A percentile compares a stretch with the other conserved stretches of the same genome.
Conservation (phyloP, 1,140 invertebrate species). For the Drosophila asahinai region DNA sequence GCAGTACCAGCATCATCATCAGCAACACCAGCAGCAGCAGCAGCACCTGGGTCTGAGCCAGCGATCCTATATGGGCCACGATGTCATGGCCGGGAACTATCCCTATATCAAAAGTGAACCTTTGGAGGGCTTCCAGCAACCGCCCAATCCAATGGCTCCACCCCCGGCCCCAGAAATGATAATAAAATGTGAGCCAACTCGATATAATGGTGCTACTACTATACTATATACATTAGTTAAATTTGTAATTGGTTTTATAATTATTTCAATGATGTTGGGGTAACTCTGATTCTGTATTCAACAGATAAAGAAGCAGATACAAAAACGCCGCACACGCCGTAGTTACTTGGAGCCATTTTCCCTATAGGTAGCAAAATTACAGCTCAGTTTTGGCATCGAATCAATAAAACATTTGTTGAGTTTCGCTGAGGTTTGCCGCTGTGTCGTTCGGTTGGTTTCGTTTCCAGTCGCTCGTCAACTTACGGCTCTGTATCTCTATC, state of each 20-base stretch:
- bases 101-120: slow-evolving; percentile 75
- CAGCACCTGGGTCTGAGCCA: slow-evolving; percentile 49
- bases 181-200: slow-evolving; percentile 64
- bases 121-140: slow-evolving; percentile 48
- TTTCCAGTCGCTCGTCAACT: slow-evolving; percentile 57
- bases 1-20: slow-evolving; percentile 73
- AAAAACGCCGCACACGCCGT: slow-evolving; percentile 15
- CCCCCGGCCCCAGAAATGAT: slow-evolving; percentile 73
- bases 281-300: neutral
- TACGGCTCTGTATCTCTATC: slow-evolving; percentile 67
- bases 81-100: slow-evolving; percentile 63
- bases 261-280: neutral
- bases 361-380: slow-evolving; percentile 66
- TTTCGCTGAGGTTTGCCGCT: slow-evolving; percentile 70
- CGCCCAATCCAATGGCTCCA: slow-evolving; percentile 64
- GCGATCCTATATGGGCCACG: slow-evolving; percentile 64
- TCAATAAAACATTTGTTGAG: slow-evolving; percentile 78
- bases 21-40: slow-evolving; percentile 48
- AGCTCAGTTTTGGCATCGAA: slow-evolving; percentile 70
- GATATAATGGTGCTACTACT: neutral
- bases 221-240: neutral
- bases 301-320: slow-evolving; percentile 17
- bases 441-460: slow-evolving; percentile 69
- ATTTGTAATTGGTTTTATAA: slow-evolving; percentile 8
- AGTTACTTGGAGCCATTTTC: slow-evolving; percentile 45